Evolutionary conservation across 2,797 vertebrate species (phyloP).

Genomic region (Gymnopithys bicolor): DNA sequence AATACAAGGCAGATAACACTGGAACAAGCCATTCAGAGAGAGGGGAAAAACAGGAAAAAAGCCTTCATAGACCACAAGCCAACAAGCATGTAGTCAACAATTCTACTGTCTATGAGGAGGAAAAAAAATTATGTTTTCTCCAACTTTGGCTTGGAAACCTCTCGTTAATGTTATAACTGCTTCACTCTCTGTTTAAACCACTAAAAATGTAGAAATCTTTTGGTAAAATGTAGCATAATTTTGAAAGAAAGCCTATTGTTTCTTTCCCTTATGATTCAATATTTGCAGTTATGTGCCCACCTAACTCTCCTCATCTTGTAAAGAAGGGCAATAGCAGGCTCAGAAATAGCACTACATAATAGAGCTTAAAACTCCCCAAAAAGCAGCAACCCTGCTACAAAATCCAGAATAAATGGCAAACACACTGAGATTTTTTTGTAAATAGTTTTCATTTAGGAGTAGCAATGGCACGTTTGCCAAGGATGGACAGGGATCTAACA

Average conservation of each 20-base stretch:
- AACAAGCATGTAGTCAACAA: background rate
- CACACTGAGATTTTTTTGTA: background rate
- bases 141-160: background rate
- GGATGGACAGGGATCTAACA: background rate
- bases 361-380: background rate
- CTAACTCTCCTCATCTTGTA: background rate
- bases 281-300: background rate
- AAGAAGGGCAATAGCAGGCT: background rate
- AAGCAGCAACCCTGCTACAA: background rate
- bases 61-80: background rate
- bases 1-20: background rate
- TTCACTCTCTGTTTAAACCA: background rate
- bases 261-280: background rate
- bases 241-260: background rate
- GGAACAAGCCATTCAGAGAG: background rate
- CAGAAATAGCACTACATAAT: fast-evolving
- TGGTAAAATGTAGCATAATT: background rate
- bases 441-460: background rate
- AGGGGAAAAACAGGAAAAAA: background rate
- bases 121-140: background rate
- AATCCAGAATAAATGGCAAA: background rate
- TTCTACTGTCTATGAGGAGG: background rate
- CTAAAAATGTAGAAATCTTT: background rate
- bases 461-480: background rate
- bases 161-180: background rate